Conservation (phyloP, 30 jellyfish, hydroid and myxozoan genomes). For the Hydra vulgaris region DNA sequence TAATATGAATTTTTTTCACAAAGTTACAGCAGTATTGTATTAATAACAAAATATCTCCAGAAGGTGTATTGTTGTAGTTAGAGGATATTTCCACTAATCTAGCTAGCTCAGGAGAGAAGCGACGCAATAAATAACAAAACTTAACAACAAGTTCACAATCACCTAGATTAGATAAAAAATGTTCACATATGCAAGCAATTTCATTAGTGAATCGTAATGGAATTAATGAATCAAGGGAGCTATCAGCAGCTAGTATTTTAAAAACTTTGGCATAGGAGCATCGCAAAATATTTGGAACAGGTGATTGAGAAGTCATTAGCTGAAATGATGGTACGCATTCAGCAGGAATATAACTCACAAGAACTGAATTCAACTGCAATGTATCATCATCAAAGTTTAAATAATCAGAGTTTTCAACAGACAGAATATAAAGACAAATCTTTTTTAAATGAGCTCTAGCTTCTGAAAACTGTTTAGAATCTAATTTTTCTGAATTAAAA, state of each 20-base stretch:
- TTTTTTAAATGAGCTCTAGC: not conserved
- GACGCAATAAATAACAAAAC: not conserved
- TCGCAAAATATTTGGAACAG: not conserved
- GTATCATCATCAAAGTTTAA: not conserved
- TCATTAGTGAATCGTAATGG: not conserved
- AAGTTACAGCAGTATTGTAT: not conserved
- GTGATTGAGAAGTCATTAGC: not conserved
- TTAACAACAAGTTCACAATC: not conserved
- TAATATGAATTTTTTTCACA: not conserved
- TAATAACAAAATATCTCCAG: not conserved
- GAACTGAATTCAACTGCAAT: not conserved
- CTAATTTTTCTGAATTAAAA: not conserved
- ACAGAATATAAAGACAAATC: not conserved
- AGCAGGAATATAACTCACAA: not conserved
- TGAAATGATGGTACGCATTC: not conserved
- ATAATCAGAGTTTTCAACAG: not conserved
- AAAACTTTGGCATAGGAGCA: not conserved
- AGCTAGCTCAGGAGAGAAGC: not conserved
- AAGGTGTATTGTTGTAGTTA: not conserved
- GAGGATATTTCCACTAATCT: not conserved
- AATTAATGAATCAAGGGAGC: not conserved
- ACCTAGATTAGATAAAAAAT: not conserved
- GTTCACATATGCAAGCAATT: not conserved
- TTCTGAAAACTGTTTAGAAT: not conserved
- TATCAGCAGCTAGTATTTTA: not conserved